Evolutionary conservation across 1,140 invertebrate species (phyloP).

Genomic region (Marisa cornuarietis): DNA sequence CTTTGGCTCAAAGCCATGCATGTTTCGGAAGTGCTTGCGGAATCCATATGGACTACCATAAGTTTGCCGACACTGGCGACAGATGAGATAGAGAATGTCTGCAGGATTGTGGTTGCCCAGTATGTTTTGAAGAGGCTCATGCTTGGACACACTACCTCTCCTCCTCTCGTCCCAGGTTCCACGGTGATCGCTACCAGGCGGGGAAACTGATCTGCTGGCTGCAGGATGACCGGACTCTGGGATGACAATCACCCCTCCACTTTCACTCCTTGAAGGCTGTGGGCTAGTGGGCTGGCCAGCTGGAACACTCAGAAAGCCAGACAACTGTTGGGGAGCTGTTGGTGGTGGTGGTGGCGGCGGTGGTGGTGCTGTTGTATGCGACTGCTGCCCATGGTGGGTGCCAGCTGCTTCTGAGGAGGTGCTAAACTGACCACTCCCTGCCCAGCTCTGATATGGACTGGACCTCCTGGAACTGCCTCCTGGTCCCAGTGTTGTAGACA

Average conservation of each 20-base stretch:
- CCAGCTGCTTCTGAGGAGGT: background rate
- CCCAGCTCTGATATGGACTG: slow-evolving; percentile 19
- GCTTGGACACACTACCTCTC: slow-evolving; percentile 45
- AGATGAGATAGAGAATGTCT: slow-evolving; percentile 61
- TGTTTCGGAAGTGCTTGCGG: slow-evolving; percentile 60
- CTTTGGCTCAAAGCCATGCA: slow-evolving; percentile 61
- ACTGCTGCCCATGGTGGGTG: slow-evolving; percentile 4
- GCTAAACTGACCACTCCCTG: slow-evolving; percentile 5
- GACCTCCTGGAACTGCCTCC: background rate
- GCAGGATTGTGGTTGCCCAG: slow-evolving; percentile 54
- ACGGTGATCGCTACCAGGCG: slow-evolving; percentile 10
- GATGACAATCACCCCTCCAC: background rate
- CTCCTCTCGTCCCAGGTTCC: slow-evolving; percentile 19
- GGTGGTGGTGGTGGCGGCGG: slow-evolving; percentile 15
- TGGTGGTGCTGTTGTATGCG: slow-evolving; percentile 14
- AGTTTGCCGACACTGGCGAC: slow-evolving; percentile 56
- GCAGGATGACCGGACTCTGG: background rate
- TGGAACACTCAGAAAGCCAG: background rate
- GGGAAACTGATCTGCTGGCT: slow-evolving; percentile 12
- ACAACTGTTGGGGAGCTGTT: background rate
- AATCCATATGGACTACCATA: slow-evolving; percentile 63
- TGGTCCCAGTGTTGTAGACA: slow-evolving; percentile 21
- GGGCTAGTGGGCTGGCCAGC: background rate
- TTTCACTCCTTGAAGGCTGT: slow-evolving; percentile 6
- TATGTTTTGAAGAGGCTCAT: slow-evolving; percentile 61